These are phyloP conservation scores for Zele albiditarsus DNA, from an alignment of 2,888 invertebrate genomes.

Conservation along the genomic window DNA sequence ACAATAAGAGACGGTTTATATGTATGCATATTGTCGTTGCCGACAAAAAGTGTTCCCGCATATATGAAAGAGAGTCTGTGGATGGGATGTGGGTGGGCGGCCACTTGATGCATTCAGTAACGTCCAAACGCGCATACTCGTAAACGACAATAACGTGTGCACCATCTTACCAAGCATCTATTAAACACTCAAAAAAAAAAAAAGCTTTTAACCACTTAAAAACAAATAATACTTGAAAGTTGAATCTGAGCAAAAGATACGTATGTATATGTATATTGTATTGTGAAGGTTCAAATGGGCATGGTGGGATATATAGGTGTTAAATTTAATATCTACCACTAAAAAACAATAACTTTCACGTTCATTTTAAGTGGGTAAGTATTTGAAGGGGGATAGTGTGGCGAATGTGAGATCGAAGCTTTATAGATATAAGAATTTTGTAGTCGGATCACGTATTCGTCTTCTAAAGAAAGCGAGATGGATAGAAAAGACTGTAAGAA, in stretches of 20 bases:
- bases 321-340: constrained; percentile 28
- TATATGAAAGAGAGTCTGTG: constrained; percentile 12
- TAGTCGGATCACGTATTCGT: constrained; percentile 52
- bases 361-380: constrained; percentile 23
- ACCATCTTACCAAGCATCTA: constrained; percentile 57
- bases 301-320: constrained; percentile 6
- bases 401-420: constrained; percentile 18
- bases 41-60: background rate
- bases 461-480: constrained; percentile 50
- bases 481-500: constrained; percentile 47
- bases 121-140: background rate
- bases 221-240: constrained; percentile 60
- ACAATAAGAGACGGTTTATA: background rate
- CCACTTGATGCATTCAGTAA: constrained; percentile 10
- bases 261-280: background rate
- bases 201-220: constrained; percentile 69
- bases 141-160: constrained; percentile 40
- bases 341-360: constrained; percentile 27
- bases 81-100: background rate
- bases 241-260: constrained; percentile 15
- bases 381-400: background rate
- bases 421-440: constrained; percentile 44
- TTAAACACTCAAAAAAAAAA: constrained; percentile 62
- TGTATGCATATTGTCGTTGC: background rate
- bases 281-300: constrained; percentile 4